Evolutionary conservation across 2,888 invertebrate genomes (phyloP).

Genomic region (Folsomia candida): DNA sequence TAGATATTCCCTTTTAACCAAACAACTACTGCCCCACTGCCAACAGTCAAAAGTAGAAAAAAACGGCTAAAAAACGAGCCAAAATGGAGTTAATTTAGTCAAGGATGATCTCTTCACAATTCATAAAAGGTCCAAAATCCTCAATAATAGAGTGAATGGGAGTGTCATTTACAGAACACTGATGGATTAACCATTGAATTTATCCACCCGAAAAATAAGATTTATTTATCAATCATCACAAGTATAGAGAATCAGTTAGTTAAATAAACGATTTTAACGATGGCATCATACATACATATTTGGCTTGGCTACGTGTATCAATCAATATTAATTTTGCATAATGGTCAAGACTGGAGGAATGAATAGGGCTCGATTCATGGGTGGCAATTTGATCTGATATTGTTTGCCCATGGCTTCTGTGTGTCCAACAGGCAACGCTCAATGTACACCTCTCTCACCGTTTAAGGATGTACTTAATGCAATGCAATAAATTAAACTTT

Average conservation of each 20-base stretch:
- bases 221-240: constrained; percentile 7
- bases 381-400: neutral
- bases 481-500: neutral
- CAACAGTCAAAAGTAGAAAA: neutral
- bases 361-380: neutral
- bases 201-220: constrained; percentile 7
- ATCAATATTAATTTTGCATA: neutral
- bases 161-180: neutral
- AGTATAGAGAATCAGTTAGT: neutral
- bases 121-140: neutral
- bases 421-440: too few relatives aligned
- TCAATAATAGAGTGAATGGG: neutral
- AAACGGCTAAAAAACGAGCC: neutral
- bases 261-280: neutral
- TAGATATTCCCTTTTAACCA: too few relatives aligned
- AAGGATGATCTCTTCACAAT: constrained; percentile 6
- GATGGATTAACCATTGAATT: neutral
- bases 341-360: neutral
- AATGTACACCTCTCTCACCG: too few relatives aligned
- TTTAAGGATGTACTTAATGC: neutral
- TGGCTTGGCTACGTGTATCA: neutral
- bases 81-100: constrained; percentile 16
- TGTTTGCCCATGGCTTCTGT: neutral
- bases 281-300: neutral
- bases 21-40: neutral